Base-by-base conservation (phyloP, 2,888 invertebrate species). In the Campoplex nolae region DNA sequence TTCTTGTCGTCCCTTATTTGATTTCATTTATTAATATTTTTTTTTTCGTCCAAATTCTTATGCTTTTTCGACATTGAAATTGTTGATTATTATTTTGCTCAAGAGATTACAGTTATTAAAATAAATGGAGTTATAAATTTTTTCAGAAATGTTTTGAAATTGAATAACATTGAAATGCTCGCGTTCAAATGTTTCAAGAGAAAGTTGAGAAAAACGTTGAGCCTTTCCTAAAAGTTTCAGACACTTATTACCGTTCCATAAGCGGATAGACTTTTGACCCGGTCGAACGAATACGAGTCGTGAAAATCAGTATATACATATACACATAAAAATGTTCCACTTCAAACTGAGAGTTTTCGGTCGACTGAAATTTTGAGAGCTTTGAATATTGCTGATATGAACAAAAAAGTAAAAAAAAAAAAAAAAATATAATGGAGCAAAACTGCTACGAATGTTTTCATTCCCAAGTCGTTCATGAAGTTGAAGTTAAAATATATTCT, bases 221-320 rank as follows among this genome's bases (percentile, higher is more conserved):
- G 89, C 91, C 91, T 91, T 91, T 91, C 88, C 88, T 28, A 58
- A 78, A 89, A 91, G 80, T 70, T 81, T 90, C 88, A 89, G 84
- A 88, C 90, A 91, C 91, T 90, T 89, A 91, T 89, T 88, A 70
- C 85, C 85, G 45, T 89, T 88, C 62, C 28, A 16, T 92, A 92
- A 92, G 92, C 91, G 92, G 91, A 92, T 91, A 86, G 89, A 89
- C 82, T 85, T 86, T 88, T 84, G 13, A 38, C 8, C 45, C 89
- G 88, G 89, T 88, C 91, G 88, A 90, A 90, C 88, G 88, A 83
- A 88, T 83, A 88, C 88, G 89, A 86, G 89, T 89, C 86, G 88
- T 45, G 75, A 56, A 48, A 68, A 68, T 68, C n/a, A n/a, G 8
- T 23, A 74, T 68, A 74, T 54, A 54, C 54, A 67, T n/a, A 32